Base-by-base conservation (phyloP, 1,140 invertebrate species). In the Cydia amplana region DNA sequence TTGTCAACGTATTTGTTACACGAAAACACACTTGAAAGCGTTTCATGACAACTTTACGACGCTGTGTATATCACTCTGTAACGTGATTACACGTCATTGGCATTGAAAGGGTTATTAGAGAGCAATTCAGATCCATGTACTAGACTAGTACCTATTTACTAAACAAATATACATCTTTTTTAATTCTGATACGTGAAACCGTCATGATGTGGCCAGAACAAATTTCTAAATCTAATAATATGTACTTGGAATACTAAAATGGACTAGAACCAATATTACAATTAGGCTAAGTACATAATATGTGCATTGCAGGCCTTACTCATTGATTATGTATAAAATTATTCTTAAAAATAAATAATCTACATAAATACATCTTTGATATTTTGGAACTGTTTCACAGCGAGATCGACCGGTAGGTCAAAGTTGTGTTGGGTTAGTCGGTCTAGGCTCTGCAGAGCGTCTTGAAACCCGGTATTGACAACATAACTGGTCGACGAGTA, bases 401-500 rank as follows among this genome's bases (percentile, higher is more conserved):
- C 98, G 83, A 99, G 93, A 93, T 99, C 98, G 20, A 99, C 97
- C 0, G 98, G 98, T 79, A 99, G 94, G 90, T 98, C 96, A 93
- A 99, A 99, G 85, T 97, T 97, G 82, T 97, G 95, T 74, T 95
- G 94, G 36, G 96, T 96, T 63, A 99, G 93, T 75, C 95, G 95
- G 85, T 99, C 98, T 79, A 99, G 93, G 74, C 97, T 97, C 77
- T 97, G 96, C 82, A 99, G 94, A 64, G 97, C 95, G 92, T 99
- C 99, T 92, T 99, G 98, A 92, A 99, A 99, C 63, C 98, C 98
- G 95, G 99, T 99, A 92, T 98, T 97, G 5, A 96, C 95, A 74
- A 99, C 96, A 92, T 99, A 99, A 93, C 98, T 99, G 95, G 98
- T 99, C 20, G 97, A 95, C 51, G 97, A 95, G 91, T 99, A 99